Evolutionary conservation across 2,113 vertebrate species (phyloP).

Genomic region (Octodon degus): DNA sequence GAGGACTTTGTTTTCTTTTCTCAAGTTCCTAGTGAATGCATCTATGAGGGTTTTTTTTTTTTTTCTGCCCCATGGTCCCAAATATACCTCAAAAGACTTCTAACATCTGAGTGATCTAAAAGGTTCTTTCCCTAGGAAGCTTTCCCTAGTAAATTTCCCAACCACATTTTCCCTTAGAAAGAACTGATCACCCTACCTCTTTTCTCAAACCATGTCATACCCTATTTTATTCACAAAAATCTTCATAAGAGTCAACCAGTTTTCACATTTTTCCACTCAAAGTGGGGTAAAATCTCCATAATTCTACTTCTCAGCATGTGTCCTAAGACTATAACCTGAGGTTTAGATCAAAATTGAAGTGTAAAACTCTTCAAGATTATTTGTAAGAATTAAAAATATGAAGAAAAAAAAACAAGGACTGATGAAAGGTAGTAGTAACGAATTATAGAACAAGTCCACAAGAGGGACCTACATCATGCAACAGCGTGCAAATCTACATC

Average conservation of each 20-base stretch:
- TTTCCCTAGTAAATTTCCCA: background rate
- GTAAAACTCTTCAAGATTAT: background rate
- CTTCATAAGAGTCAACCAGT: background rate
- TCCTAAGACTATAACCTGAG: conserved; percentile 35
- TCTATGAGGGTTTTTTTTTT: background rate
- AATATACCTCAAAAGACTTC: background rate
- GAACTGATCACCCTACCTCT: background rate
- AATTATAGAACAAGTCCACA: background rate
- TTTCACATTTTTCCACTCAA: background rate
- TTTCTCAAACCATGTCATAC: background rate
- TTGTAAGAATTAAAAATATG: conserved; percentile 26
- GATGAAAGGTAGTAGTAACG: background rate
- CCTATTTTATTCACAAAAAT: background rate
- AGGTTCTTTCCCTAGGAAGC: background rate
- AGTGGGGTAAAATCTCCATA: background rate
- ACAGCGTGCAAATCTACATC: background rate
- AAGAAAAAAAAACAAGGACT: background rate
- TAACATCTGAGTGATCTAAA: background rate
- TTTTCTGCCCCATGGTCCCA: background rate
- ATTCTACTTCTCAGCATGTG: background rate
- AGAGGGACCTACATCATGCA: background rate
- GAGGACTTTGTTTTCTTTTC: background rate
- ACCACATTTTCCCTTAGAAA: background rate
- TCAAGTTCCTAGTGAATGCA: background rate
- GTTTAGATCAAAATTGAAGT: conserved; percentile 18